A percentile compares a stretch with the other conserved stretches of the same genome.
These are phyloP conservation scores for Spinus olivaceus DNA, from an alignment of 2,797 vertebrate genomes.

Conservation along the genomic window DNA sequence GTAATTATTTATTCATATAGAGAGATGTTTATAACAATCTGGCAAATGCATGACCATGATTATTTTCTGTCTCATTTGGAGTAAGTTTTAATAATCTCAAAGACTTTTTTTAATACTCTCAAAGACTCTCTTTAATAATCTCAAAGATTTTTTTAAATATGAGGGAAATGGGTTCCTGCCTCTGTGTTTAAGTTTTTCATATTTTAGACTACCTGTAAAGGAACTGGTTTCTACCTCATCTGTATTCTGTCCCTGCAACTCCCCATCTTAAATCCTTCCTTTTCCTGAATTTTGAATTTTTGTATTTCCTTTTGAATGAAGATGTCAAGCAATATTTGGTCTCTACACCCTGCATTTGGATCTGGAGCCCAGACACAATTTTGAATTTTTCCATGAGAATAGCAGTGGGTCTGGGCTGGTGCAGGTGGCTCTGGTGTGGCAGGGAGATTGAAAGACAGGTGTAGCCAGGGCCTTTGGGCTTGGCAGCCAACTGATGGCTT, in stretches of 20 bases:
- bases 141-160: background rate
- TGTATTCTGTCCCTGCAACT: background rate
- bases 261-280: background rate
- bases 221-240: background rate
- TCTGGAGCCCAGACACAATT: background rate
- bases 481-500: background rate
- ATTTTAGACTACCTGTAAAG: background rate
- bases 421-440: background rate
- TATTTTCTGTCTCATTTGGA: background rate
- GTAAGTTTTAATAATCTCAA: background rate
- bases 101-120: no score
- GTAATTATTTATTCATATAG: background rate
- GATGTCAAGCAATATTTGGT: background rate
- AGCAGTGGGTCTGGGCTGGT: accelerated
- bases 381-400: background rate
- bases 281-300: background rate
- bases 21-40: background rate
- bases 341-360: background rate
- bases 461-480: background rate
- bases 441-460: background rate
- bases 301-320: background rate
- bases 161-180: background rate
- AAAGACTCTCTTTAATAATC: no score
- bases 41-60: background rate
- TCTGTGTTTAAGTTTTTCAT: background rate